Evolutionary conservation across 2,113 vertebrate genomes (phyloP), one percentile per base, ranked within the genome.

Genomic region (Oceanites oceanicus): DNA sequence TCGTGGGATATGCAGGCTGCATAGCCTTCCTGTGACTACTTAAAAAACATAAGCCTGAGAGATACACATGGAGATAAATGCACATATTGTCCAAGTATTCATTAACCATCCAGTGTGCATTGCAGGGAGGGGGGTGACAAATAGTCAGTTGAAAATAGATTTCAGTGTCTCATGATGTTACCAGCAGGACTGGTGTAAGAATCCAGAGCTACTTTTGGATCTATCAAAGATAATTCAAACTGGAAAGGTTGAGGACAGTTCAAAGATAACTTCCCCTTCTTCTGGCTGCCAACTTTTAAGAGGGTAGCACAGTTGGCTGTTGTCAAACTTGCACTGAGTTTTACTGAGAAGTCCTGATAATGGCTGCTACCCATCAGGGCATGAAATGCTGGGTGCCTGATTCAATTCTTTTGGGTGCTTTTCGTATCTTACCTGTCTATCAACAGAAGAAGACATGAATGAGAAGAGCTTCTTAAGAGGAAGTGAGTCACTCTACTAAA

Each of bases 171-270:
- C 50, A 20, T 94, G 85, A 92, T 66, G 78, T 91, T 86, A 92
- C 71, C 42, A 4, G 66, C 85, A 85, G 81, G 49, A 93, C 66
- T 49, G 71, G 78, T 93, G 78, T 88, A 85, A 96, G 74, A 95
- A 94, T 96, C 81, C 90, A 90, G 95, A 92, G 88, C 82, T 96
- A 55, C 93, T 96, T 96, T 94, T 89, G 94, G 85, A 96, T 93
- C 92, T 94, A 7, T 78, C 87, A 79, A 84, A 89, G 84, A 78
- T 78, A 94, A 96, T 79, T 82, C 66, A 74, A 79, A 73, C 66
- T 83, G 85, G 32, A 93, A 93, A 90, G 87, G 92, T 73, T 86
- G 88, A 92, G 90, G 90, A 66, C 85, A 62, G 77, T 92, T 96
- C 91, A 94, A 95, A 91, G 93, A 95, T 66, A 95, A 85, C 70